Base-by-base conservation (phyloP, 1,140 invertebrate genomes). In the Agrilus planipennis region DNA sequence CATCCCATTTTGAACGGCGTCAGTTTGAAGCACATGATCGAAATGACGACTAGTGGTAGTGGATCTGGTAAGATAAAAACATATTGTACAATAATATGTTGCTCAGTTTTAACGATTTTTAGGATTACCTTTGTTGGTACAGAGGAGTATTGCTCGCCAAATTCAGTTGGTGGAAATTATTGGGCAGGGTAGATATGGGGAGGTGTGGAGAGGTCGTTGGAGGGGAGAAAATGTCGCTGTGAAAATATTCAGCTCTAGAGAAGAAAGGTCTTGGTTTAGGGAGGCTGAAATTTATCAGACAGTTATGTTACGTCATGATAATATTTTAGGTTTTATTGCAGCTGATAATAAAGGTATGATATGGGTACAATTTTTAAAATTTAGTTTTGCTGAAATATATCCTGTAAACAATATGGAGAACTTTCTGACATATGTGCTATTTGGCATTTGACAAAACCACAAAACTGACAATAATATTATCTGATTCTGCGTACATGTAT, bases 221-320 rank as follows among this genome's bases (percentile, higher is more conserved):
- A 68, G 86, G 18, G 88, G 88, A 2, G 91, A 95, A 63, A 86
- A 89, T 58, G 89, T 96, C 4, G 92, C 92, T 21, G 91, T 96
- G 0, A 96, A 97, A 64, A 88, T 89, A 51, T 96, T 97, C 63
- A 87, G 85, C 6, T 91, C 89, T 10, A 71, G 90, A 9, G 92
- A 96, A 58, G 91, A 96, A 61, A 74, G 85, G 47, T 94, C 90
- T 3, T 96, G 91, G 90, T 89, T 88, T 59, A 72, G 91, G 37
- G 92, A 97, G 62, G 89, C 89, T 0, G 89, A 94, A 62, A 95
- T 96, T 41, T 97, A 95, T 68, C 89, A 92, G 60, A 93, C 90
- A 5, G 86, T 92, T 34, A 90, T 95, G 83, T 67, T 95, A 43
- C 73, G 90, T 4, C 90, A 96, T 63, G 88, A 94, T 52, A 93